Evolutionary conservation across 2,797 vertebrate genomes (phyloP).

Genomic region (Bufotes viridis): DNA sequence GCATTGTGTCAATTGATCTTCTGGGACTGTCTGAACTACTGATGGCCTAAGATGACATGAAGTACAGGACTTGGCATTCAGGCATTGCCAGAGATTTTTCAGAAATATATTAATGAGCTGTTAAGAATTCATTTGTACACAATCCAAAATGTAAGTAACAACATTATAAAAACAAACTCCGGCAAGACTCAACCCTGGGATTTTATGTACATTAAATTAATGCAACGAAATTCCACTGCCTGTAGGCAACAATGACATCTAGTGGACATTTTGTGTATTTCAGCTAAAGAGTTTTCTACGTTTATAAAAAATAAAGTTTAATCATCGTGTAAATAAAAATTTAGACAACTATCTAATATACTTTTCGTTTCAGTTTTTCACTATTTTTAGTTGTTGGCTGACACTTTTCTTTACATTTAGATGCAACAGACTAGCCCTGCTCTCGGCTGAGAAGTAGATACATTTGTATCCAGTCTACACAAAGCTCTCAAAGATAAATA

Average conservation of each 20-base stretch:
- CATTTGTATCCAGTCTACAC: background rate
- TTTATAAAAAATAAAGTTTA: background rate
- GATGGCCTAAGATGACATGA: constrained; percentile 5
- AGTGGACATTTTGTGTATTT: constrained; percentile 33
- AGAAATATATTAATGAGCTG: constrained; percentile 21
- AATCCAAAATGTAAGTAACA: constrained; percentile 30
- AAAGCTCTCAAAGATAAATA: background rate
- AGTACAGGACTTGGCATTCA: constrained; percentile 7
- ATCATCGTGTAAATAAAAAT: background rate
- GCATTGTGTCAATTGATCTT: background rate
- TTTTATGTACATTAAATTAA: background rate
- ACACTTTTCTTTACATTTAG: background rate
- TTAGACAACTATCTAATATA: background rate
- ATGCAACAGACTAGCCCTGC: background rate
- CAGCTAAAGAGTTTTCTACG: background rate
- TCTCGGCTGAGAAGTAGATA: background rate
- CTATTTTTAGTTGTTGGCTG: background rate
- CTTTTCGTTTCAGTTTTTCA: background rate
- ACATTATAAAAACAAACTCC: constrained; percentile 8
- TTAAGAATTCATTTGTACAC: constrained; percentile 34
- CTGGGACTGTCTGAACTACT: background rate
- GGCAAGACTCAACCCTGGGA: background rate
- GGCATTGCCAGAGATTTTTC: constrained; percentile 8
- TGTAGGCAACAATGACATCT: constrained; percentile 54
- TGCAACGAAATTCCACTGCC: background rate